These are phyloP conservation scores for Pelobates cultripes DNA, from an alignment of 2,797 vertebrate genomes.

Conservation along the genomic window DNA sequence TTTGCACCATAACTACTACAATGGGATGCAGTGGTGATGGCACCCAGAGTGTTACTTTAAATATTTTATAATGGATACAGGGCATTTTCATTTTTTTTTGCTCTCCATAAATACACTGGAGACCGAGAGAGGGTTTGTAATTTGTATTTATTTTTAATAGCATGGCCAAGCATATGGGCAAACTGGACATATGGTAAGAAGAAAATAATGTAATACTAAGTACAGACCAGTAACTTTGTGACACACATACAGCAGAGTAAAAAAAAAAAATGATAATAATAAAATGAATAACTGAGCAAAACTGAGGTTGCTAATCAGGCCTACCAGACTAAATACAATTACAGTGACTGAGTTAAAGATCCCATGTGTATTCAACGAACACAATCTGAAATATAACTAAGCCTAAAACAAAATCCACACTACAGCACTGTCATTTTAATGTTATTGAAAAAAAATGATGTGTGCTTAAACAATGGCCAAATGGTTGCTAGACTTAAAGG, in stretches of 20 bases:
- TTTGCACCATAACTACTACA: too few relatives aligned
- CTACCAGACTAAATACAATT: constrained; percentile 34
- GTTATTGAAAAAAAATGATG: not conserved
- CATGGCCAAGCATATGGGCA: too few relatives aligned
- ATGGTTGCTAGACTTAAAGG: not conserved
- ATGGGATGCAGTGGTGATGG: too few relatives aligned
- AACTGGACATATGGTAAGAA: too few relatives aligned
- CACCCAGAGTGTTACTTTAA: too few relatives aligned
- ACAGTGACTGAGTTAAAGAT: constrained; percentile 20
- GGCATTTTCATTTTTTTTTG: too few relatives aligned
- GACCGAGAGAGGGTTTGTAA: too few relatives aligned
- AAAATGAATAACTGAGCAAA: constrained; percentile 10
- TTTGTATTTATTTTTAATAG: too few relatives aligned
- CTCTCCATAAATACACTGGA: too few relatives aligned
- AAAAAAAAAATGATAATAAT: constrained; percentile 5
- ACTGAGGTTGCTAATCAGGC: constrained; percentile 26
- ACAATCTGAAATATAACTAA: constrained; percentile 28
- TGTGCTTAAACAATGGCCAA: too few relatives aligned
- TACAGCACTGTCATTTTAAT: constrained; percentile 23
- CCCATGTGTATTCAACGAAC: constrained; percentile 23
- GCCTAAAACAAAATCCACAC: constrained; percentile 37
- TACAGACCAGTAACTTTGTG: not conserved
- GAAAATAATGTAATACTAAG: too few relatives aligned
- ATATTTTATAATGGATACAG: too few relatives aligned
- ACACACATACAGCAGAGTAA: constrained; percentile 8